Base-by-base conservation (phyloP, 2,797 vertebrate genomes). In the Eospalax fontanierii region DNA sequence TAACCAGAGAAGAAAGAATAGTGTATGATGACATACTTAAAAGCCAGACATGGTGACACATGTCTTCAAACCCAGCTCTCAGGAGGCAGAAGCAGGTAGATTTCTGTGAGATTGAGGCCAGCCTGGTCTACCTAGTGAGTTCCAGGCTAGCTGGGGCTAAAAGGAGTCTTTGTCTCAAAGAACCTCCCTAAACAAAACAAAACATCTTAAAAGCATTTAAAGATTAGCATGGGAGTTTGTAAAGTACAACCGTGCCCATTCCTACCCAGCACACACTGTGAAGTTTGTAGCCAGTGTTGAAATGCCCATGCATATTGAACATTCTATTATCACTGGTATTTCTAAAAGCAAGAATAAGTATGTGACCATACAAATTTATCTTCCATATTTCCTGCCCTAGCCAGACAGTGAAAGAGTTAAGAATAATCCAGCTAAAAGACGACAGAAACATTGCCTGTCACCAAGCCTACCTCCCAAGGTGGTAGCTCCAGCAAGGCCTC, bases 401-500 rank as follows among this genome's bases (percentile, higher is more conserved):
- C 63, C 65, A 83, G 40, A 83, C n/a, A 93, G 65, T 1, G 68
- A 28, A 59, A 61, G 61, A 33, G 35, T 19, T 3, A 22, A 18
- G 54, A 80, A 19, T 7, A n/a, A 50, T 40, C 24, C 50, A 74
- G 76, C 7, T 50, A 19, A 43, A 38, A 15, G 19, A 24, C 73
- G 33, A 57, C 0, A 14, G 30, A 82, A 82, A 38, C 21, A 8
- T 0, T 1, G 24, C 21, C 73, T 57, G 33, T 4, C 30, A 57
- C 15, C 35, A 93, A 19, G 94, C 68, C 0, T 96, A 99, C 99
- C 99, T 99, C 99, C 99, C 0, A 99, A 98, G 1, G 99, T 99
- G 0, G 99, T 99, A 87, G 99, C 99, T 74, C 99, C 99, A 0
- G 99, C 99, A 14, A 99, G 99, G 68, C 99, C 99, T 6, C 99